A percentile compares a stretch with the other conserved stretches of the same genome.
Conservation (phyloP, 2,888 invertebrate genomes). For the Nesidiocoris tenuis region DNA sequence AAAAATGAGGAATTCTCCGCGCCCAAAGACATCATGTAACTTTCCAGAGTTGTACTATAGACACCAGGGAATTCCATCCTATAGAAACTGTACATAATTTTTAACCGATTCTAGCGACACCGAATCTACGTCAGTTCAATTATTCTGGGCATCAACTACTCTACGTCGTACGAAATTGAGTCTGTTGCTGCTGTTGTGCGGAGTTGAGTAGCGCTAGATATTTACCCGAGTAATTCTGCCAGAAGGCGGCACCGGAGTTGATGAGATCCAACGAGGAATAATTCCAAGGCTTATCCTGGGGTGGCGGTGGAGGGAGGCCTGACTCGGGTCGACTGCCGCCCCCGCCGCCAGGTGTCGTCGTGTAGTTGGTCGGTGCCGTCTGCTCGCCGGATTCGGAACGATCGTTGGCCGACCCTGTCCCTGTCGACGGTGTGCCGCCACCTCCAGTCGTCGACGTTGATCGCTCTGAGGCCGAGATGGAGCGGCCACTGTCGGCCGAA, state of each 20-base stretch:
- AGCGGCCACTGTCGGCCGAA: slow-evolving; percentile 48
- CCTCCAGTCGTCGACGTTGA: slow-evolving; percentile 19
- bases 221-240: slow-evolving; percentile 88
- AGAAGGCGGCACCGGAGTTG: slow-evolving; percentile 77
- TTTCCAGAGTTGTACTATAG: too few species aligned
- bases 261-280: slow-evolving; percentile 76
- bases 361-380: slow-evolving; percentile 52
- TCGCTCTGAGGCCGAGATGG: slow-evolving; percentile 53
- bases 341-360: slow-evolving; percentile 25
- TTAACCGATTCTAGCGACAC: too few species aligned
- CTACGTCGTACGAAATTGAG: slow-evolving; percentile 35
- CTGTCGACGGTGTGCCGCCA: slow-evolving; percentile 52
- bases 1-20: too few species aligned
- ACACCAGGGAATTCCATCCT: too few species aligned
- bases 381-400: slow-evolving; percentile 53
- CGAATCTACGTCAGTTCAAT: too few species aligned
- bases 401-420: slow-evolving; percentile 52
- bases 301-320: slow-evolving; percentile 44
- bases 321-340: slow-evolving; percentile 8
- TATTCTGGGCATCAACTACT: too few species aligned
- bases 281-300: slow-evolving; percentile 62
- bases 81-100: too few species aligned
- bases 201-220: slow-evolving; percentile 39
- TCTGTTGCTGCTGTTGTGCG: slow-evolving; percentile 32
- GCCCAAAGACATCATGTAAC: too few species aligned